Evolutionary conservation across 2,888 invertebrate genomes (phyloP), one percentile per base, ranked within the genome.

Genomic region (Rhingia campestris): DNA sequence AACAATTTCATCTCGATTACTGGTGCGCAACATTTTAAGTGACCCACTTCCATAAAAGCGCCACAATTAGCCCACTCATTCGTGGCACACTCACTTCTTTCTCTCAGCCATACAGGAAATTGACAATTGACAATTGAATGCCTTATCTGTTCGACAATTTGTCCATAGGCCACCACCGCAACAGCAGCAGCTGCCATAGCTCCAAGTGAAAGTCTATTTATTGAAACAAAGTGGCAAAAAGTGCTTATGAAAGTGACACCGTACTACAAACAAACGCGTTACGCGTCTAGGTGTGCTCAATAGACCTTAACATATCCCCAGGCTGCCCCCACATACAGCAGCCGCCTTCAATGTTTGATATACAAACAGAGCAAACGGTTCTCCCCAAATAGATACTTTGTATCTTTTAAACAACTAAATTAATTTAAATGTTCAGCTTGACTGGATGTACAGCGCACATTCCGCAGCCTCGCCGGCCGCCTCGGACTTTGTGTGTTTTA

Each of bases 391-490:
- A 67, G 14, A 43, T 63, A 49, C 6, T 64, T 59, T 49, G 74
- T 49, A 69, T 56, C 67, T 63, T 45, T 43, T 75, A 64, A 80
- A 80, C 81, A 75, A 63, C 81, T 81, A 81, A 75, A 80, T 80
- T 74, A 80, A 80, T 80, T 80, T 41, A n/a, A 80, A 41, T 32
- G 64, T 75, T 66, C 54, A 64, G 49, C 64, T 80, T 66, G 59
- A 59, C 43, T 84, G 59, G 47, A 80, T 61, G 64, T 32, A 32
- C 22, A 22, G 22, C 22, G 47, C 47, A 70, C 80, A 84, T 80
- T 74, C 70, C 59, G 22, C 22, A 22, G 22, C 22, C 22, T 22
- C 22, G 1, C 1, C 22, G 22, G 22, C 22, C 22, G 22, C 22
- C 22, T 2, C 22, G 22, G 22, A 22, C 10, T n/a, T 14, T 9